phyloP scores from a whole-genome alignment of 2,113 vertebrate species.

The Pollimyrus isidori region DNA sequence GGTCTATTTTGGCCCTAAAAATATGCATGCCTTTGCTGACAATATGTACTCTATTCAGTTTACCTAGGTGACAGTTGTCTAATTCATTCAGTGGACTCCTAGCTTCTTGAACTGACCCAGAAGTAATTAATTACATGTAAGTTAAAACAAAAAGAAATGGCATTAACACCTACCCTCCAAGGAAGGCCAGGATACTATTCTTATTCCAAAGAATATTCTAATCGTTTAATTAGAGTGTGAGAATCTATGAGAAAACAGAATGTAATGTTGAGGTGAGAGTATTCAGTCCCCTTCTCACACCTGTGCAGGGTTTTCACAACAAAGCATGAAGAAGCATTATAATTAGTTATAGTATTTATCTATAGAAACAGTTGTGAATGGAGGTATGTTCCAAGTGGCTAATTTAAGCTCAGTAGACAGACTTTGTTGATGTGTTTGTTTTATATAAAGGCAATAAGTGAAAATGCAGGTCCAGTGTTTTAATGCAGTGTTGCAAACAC shows the following conservation, averaged over 20 bases:
- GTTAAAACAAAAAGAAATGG: slow-evolving; percentile 11
- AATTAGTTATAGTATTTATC: neutral
- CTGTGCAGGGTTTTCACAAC: neutral
- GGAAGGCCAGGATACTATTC: neutral
- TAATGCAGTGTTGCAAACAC: too few relatives aligned
- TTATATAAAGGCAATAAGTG: neutral
- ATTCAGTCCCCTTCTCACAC: neutral
- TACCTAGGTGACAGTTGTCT: neutral
- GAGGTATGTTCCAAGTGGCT: neutral
- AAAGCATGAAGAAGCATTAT: neutral
- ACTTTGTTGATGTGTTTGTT: neutral
- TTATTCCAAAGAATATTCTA: neutral
- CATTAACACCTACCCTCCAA: neutral
- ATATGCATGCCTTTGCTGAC: neutral
- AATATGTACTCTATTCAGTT: neutral
- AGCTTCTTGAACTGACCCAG: neutral
- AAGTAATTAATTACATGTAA: slow-evolving; percentile 24
- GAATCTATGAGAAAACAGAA: neutral
- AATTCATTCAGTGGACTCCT: neutral
- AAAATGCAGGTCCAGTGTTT: neutral
- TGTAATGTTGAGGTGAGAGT: neutral
- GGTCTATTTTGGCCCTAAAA: neutral
- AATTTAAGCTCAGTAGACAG: neutral
- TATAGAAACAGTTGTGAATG: neutral
- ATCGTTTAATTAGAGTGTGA: slow-evolving; percentile 14